Percentiles rank a stretch among this genome's conserved stretches.
These are phyloP conservation scores for Drosophila affinis DNA, from an alignment of 2,888 invertebrate genomes.

Conservation along the genomic window DNA sequence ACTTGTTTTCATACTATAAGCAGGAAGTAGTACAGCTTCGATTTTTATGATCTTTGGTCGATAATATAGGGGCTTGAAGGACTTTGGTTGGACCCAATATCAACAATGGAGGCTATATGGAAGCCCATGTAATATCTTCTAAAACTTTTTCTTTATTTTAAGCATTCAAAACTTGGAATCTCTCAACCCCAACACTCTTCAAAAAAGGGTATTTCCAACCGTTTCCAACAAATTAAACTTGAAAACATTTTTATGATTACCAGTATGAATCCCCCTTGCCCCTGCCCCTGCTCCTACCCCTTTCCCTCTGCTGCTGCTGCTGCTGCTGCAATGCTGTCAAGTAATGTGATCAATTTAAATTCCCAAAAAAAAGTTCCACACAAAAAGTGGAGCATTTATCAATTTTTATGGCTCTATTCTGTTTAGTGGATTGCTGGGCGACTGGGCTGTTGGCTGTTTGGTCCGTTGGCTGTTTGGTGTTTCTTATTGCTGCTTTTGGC, in stretches of 20 bases:
- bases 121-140: no score
- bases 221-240: conserved; percentile 33
- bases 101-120: no score
- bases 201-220: conserved; percentile 3
- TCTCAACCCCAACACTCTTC: not conserved
- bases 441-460: conserved; percentile 27
- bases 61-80: no score
- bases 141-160: no score
- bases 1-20: no score
- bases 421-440: conserved; percentile 10
- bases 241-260: conserved; percentile 34
- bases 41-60: no score
- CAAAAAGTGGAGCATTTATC: conserved; percentile 66
- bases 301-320: not conserved
- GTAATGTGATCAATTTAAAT: conserved; percentile 46
- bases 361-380: conserved; percentile 25
- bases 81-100: no score
- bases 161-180: not conserved
- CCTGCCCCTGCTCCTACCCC: conserved; percentile 9
- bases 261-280: not conserved
- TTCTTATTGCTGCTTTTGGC: not conserved
- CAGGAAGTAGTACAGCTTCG: no score
- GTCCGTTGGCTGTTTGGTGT: conserved; percentile 7
- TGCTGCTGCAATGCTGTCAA: conserved; percentile 2
- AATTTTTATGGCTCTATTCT: conserved; percentile 71